Conservation (phyloP, 2,113 vertebrate genomes). For the Pedionomus torquatus region DNA sequence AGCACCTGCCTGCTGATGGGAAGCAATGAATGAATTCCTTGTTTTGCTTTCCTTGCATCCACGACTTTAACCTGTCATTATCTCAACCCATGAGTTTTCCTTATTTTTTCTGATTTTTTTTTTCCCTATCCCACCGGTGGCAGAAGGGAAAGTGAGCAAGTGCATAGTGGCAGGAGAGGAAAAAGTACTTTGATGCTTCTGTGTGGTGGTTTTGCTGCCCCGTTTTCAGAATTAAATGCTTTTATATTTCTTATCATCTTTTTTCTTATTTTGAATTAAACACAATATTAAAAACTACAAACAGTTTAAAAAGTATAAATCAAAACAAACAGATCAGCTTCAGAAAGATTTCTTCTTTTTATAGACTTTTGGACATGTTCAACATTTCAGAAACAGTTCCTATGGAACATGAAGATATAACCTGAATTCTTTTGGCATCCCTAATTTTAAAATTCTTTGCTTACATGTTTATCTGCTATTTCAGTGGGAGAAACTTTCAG, state of each 20-base stretch:
- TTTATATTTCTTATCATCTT: neutral
- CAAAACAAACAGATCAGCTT: neutral
- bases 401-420: neutral
- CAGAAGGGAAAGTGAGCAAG: neutral
- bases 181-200: neutral
- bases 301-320: neutral
- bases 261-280: neutral
- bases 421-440: neutral
- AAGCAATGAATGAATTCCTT: neutral
- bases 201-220: neutral
- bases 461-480: neutral
- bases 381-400: neutral
- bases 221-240: neutral
- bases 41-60: neutral
- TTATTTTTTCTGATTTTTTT: neutral
- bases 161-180: neutral
- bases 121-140: neutral
- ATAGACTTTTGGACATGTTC: neutral
- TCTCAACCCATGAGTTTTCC: neutral
- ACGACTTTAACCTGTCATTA: neutral
- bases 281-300: neutral
- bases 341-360: neutral
- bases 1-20: neutral
- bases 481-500: neutral
- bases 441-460: neutral